Evolutionary conservation across 2,888 invertebrate genomes (phyloP), one percentile per base, ranked within the genome.

Genomic region (Drosophila phalerata): DNA sequence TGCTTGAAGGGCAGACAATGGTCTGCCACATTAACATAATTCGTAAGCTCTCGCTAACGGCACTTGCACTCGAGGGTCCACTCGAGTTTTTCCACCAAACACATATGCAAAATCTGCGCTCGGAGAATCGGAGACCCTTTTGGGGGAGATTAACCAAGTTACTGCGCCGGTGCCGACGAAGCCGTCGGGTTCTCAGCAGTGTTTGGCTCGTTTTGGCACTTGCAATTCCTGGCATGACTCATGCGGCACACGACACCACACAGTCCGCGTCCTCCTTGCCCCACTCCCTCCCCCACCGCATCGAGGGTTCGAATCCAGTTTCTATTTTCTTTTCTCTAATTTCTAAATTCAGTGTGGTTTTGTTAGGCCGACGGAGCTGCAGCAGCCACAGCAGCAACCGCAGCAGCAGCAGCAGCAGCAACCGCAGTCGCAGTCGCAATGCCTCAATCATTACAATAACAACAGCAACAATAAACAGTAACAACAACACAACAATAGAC

Each of bases 91-190:
- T 4, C 34, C 48, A 48, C 47, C 30, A 30, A 10, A 28, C 47
- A 30, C 15, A 19, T 13, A 49, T 34, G 34, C 32, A 19, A 49
- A 49, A 49, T 49, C 49, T 49, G 49, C 49, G 49, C 49, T 49
- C 49, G 34, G 49, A 49, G 49, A 49, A 49, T 19, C 49, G 34
- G 4, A 13, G 32, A 49, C 32, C 32, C 49, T 49, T 49, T 49
- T 34, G 34, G 34, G 49, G 11, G 19, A 19, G 30, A 8, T 49
- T 8, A 2, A 10, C 4, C 32, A 34, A 34, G 37, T 37, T 38
- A 52, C 34, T 86, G 87, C 87, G 85, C 84, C 87, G 86, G 57
- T 84, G 84, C 86, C 80, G 73, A 57, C 73, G 45, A 61, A 13
- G 62, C 43, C 66, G n/a, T 42, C 53, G 38, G 64, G 40, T 75